A percentile compares a stretch with the other conserved stretches of the same genome.
Evolutionary conservation across 2,888 invertebrate genomes (phyloP).

Genomic region (Protodeltote pygarga): DNA sequence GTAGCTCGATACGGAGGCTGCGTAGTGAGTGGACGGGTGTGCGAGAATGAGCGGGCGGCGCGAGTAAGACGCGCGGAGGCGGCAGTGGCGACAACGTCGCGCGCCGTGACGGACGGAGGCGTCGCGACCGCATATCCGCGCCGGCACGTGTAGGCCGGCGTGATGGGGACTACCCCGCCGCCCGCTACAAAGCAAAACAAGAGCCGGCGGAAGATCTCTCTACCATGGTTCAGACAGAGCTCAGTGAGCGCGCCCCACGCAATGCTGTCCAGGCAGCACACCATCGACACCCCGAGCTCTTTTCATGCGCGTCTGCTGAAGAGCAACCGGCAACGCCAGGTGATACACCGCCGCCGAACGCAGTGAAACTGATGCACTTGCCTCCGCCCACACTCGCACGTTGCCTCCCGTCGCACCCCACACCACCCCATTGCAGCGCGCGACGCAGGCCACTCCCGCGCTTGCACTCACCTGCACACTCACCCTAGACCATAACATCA

Average conservation of each 20-base stretch:
- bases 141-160: conserved; percentile 64
- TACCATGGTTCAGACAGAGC: conserved; percentile 96
- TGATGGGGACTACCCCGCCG: conserved; percentile 70
- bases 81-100: conserved; percentile 72
- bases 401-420: conserved; percentile 29
- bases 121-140: conserved; percentile 67
- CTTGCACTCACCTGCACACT: conserved; percentile 55
- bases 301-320: conserved; percentile 92
- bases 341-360: conserved; percentile 59
- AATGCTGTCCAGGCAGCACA: conserved; percentile 93
- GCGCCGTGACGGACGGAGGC: conserved; percentile 71
- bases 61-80: conserved; percentile 57
- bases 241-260: conserved; percentile 92
- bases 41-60: conserved; percentile 48
- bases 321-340: conserved; percentile 88
- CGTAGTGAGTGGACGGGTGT: conserved; percentile 74
- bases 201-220: conserved; percentile 93
- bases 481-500: conserved; percentile 30
- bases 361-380: conserved; percentile 39
- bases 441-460: conserved; percentile 52
- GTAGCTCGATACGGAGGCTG: conserved; percentile 85
- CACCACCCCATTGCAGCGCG: conserved; percentile 34
- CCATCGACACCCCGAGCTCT: conserved; percentile 95
- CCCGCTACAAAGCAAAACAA: conserved; percentile 87
- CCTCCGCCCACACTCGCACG: too few species aligned